Percentiles rank a stretch among this genome's conserved stretches.
Conservation (phyloP, 2,888 invertebrate species). For the Disparrhopalites patrizii region DNA sequence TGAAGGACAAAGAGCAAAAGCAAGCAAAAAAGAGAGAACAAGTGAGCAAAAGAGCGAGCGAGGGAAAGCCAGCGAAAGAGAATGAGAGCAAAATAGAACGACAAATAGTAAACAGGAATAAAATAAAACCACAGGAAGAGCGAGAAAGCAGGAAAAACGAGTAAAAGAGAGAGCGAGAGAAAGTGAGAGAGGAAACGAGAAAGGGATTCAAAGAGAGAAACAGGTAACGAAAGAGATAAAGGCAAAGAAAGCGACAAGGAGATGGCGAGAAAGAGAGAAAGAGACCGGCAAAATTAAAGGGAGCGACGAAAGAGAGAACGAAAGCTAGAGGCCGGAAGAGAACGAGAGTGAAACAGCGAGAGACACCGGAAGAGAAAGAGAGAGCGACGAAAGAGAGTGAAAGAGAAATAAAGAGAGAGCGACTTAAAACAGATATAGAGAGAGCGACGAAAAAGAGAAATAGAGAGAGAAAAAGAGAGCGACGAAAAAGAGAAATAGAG, state of each 20-base stretch:
- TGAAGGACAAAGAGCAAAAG: too few species aligned
- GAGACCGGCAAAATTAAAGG: neutral
- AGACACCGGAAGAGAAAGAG: neutral
- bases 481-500: neutral
- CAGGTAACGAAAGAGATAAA: neutral
- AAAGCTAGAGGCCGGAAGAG: neutral
- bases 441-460: too few species aligned
- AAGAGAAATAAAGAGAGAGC: too few species aligned
- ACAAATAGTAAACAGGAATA: too few species aligned
- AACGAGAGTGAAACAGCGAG: neutral
- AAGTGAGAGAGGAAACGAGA: neutral
- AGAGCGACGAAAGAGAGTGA: neutral
- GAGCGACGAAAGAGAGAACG: neutral
- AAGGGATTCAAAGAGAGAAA: neutral
- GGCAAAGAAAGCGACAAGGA: neutral
- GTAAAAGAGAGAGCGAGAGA: neutral
- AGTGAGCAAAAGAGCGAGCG: too few species aligned
- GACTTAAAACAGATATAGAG: too few species aligned
- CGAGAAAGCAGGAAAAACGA: neutral
- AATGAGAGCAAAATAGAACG: too few species aligned
- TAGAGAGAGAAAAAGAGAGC: too few species aligned
- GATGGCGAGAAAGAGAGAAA: neutral
- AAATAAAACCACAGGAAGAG: too few species aligned
- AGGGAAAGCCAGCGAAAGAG: too few species aligned
- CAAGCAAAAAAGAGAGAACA: too few species aligned